Percentiles rank a stretch among this genome's conserved stretches.
phyloP scores from a whole-genome alignment of 2,888 invertebrate species.

The Drosophila ustulata region DNA sequence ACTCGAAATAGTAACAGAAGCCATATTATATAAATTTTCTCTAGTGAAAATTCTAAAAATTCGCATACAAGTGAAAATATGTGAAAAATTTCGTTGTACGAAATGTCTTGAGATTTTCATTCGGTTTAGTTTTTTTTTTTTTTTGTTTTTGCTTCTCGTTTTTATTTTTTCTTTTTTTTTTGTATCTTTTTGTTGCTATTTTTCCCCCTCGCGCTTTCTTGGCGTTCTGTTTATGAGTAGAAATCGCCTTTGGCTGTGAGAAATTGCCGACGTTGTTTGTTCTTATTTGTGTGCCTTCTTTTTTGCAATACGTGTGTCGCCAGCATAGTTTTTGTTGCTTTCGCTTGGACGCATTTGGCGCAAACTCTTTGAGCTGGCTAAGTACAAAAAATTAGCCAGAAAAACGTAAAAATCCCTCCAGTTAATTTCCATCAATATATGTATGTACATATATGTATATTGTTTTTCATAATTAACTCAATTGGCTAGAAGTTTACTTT shows the following conservation, averaged over 20 bases:
- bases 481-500: conserved; percentile 16
- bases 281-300: conserved; percentile 43
- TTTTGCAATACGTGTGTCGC: conserved; percentile 43
- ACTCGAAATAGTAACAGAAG: conserved; percentile 81
- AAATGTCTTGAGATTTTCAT: conserved; percentile 79
- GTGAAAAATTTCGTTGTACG: conserved; percentile 80
- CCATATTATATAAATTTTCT: conserved; percentile 81
- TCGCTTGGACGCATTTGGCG: conserved; percentile 45
- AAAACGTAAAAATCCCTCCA: conserved; percentile 27
- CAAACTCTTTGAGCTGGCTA: conserved; percentile 42
- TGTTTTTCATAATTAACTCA: conserved; percentile 5
- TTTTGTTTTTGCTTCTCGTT: conserved; percentile 40
- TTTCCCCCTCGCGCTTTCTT: conserved; percentile 50
- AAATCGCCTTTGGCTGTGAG: conserved; percentile 60
- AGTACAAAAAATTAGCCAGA: conserved; percentile 31
- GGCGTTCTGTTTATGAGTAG: conserved; percentile 74
- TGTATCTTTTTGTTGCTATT: conserved; percentile 34
- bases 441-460: neutral
- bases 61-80: conserved; percentile 82
- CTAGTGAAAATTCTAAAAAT: conserved; percentile 81
- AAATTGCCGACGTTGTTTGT: conserved; percentile 54
- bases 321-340: conserved; percentile 36
- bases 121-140: conserved; percentile 56
- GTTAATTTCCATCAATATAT: conserved; percentile 18
- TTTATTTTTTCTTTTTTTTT: conserved; percentile 45